Percentiles rank a stretch among this genome's conserved stretches.
These are phyloP conservation scores for Chitala chitala DNA, from an alignment of 2,113 vertebrate genomes.

Conservation along the genomic window DNA sequence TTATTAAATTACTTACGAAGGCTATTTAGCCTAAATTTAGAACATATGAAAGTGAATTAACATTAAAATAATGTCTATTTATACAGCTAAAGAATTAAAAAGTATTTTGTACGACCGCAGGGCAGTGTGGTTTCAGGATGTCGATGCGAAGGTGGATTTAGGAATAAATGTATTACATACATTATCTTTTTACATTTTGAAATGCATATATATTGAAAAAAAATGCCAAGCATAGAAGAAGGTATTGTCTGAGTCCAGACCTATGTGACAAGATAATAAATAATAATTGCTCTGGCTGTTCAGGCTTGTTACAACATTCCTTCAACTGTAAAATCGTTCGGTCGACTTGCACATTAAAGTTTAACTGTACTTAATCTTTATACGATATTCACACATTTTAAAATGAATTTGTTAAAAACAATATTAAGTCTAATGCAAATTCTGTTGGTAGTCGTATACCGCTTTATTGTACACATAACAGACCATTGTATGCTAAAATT, in stretches of 20 bases:
- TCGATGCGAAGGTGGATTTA: conserved; percentile 3
- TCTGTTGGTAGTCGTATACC: background rate
- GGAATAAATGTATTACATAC: conserved; percentile 4
- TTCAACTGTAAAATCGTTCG: conserved; percentile 42
- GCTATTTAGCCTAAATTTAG: background rate
- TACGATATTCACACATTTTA: no score
- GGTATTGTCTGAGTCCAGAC: conserved; percentile 24
- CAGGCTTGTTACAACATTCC: conserved; percentile 26
- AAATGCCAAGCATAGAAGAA: background rate
- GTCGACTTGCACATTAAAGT: background rate
- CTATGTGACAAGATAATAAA: conserved; percentile 20
- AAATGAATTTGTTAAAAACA: no score
- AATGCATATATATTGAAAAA: conserved; percentile 19
- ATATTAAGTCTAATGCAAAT: no score
- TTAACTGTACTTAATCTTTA: no score
- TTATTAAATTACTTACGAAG: no score
- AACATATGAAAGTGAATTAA: no score
- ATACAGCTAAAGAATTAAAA: background rate
- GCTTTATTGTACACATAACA: background rate
- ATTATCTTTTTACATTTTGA: conserved; percentile 3
- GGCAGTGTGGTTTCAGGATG: background rate
- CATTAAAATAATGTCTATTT: background rate
- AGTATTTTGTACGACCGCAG: background rate
- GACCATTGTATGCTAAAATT: background rate
- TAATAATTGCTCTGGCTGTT: conserved; percentile 24